phyloP scores from a whole-genome alignment of 2,888 invertebrate genomes.

The Neoascia interrupta region DNA sequence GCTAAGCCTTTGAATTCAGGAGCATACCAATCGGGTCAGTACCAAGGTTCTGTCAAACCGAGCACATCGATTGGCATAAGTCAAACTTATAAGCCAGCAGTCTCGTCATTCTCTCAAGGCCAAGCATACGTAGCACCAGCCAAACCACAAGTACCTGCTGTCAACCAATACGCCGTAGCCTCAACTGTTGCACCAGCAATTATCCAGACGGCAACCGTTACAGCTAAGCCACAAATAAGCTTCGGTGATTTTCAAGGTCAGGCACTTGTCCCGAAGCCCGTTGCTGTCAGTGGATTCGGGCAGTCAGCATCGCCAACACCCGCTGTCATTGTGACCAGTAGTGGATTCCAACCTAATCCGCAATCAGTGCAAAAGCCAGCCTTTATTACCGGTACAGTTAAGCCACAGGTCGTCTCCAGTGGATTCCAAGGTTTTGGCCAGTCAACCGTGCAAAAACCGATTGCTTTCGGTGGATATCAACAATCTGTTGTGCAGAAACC shows the following conservation, averaged over 20 bases:
- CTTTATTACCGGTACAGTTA: not conserved
- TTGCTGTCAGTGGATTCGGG: not conserved
- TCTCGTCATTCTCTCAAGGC: not conserved
- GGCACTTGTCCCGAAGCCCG: constrained; percentile 22
- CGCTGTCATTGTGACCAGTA: no score
- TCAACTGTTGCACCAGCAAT: not conserved
- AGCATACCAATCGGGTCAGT: no score
- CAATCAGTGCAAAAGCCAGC: not conserved
- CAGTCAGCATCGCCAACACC: not conserved
- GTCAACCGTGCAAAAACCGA: constrained; percentile 23
- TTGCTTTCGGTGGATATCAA: not conserved
- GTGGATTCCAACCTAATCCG: no score
- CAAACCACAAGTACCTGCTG: not conserved
- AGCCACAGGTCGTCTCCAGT: not conserved
- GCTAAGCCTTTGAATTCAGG: not conserved
- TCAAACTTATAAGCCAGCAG: not conserved
- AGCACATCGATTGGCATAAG: not conserved
- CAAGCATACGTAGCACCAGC: not conserved
- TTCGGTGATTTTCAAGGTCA: constrained; percentile 2
- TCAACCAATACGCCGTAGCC: not conserved
- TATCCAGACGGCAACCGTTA: not conserved
- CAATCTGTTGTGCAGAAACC: not conserved
- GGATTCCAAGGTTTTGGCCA: constrained; percentile 6
- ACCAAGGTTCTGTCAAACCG: not conserved
- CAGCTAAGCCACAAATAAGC: not conserved